These are phyloP conservation scores for Sebastolobus alascanus DNA, from an alignment of 2,797 vertebrate species.

Conservation along the genomic window DNA sequence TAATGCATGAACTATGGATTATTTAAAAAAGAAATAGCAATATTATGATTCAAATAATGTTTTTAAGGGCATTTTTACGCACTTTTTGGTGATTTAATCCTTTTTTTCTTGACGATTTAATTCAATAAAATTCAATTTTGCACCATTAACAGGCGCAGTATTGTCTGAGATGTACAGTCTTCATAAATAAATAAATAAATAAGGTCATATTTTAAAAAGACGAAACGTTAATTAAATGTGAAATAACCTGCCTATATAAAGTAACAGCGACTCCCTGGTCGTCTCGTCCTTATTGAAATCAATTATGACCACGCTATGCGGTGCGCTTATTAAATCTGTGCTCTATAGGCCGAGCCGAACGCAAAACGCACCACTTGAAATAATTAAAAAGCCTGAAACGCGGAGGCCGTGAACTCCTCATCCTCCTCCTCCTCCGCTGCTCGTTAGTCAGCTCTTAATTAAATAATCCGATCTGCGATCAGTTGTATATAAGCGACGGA, in stretches of 20 bases:
- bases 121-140: not conserved
- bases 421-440: conserved; percentile 76
- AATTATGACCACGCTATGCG: conserved; percentile 87
- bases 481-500: conserved; percentile 10
- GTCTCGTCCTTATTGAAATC: conserved; percentile 88
- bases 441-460: conserved; percentile 91
- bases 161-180: not conserved
- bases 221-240: conserved; percentile 26
- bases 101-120: not conserved
- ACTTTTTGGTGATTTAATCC: not conserved
- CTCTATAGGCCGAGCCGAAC: conserved; percentile 87
- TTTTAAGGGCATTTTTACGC: too few relatives aligned
- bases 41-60: not conserved
- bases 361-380: conserved; percentile 88
- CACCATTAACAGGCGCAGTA: not conserved
- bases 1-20: not conserved
- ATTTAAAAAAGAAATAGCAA: not conserved
- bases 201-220: not conserved
- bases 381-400: conserved; percentile 91
- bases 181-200: not conserved
- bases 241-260: conserved; percentile 27
- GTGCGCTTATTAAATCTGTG: conserved; percentile 84
- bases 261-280: conserved; percentile 21
- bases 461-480: conserved; percentile 78
- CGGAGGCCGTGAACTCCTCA: conserved; percentile 88